These are phyloP conservation scores for Blastomussa wellsi DNA, from an alignment of 92 coral and sea anemone species.

Conservation along the genomic window DNA sequence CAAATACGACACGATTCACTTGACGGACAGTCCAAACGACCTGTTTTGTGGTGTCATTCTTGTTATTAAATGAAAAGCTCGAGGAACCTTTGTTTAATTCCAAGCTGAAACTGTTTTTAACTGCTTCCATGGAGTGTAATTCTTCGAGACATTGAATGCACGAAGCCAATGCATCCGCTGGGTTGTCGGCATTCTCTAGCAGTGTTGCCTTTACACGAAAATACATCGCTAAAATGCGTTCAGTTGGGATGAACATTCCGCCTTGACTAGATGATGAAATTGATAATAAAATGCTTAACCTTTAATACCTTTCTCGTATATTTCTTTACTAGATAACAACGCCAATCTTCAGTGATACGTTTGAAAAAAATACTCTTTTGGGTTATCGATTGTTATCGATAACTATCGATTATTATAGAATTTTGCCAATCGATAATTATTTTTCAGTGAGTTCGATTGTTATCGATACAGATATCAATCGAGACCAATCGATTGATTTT, in stretches of 20 bases:
- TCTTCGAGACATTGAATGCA: not conserved
- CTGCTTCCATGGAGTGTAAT: not conserved
- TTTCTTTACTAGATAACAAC: too few relatives aligned
- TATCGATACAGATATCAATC: too few relatives aligned
- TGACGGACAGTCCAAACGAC: not conserved
- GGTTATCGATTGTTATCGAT: too few relatives aligned
- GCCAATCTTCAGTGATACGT: too few relatives aligned
- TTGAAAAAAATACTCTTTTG: too few relatives aligned
- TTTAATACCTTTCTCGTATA: too few relatives aligned
- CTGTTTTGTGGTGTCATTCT: not conserved
- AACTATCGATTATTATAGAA: too few relatives aligned
- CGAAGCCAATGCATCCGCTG: not conserved
- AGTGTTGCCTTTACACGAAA: not conserved
- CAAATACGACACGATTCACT: not conserved
- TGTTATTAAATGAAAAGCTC: not conserved
- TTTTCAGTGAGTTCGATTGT: too few relatives aligned
- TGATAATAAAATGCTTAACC: too few relatives aligned
- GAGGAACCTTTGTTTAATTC: not conserved
- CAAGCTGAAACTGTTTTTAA: slow-evolving; percentile 8
- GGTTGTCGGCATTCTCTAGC: not conserved
- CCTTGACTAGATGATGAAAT: too few relatives aligned
- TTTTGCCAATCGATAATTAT: too few relatives aligned
- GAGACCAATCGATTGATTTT: too few relatives aligned
- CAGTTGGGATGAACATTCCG: not conserved
- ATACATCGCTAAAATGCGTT: slow-evolving; percentile 4